Conservation (phyloP, 1,140 invertebrate genomes). For the Pseudomyrmex flavicornis region DNA sequence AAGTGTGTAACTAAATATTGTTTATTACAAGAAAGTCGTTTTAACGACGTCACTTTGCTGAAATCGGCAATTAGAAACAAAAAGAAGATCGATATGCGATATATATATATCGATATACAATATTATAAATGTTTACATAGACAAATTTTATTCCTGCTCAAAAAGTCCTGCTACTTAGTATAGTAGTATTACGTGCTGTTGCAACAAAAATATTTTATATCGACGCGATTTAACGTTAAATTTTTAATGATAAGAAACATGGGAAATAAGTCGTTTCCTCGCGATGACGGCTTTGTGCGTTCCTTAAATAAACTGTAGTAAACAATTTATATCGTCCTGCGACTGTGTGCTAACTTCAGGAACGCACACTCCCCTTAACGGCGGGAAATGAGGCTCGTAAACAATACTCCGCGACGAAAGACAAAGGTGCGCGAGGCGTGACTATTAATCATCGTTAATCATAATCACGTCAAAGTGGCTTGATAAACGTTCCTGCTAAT, state of each 20-base stretch:
- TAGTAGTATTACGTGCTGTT: too few relatives aligned
- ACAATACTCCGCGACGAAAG: slow-evolving; percentile 48
- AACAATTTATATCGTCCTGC: slow-evolving; percentile 6
- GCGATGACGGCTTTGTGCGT: background rate
- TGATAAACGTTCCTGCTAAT: slow-evolving; percentile 61
- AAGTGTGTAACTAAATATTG: too few relatives aligned
- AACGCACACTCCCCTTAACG: slow-evolving; percentile 40
- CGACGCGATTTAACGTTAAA: background rate
- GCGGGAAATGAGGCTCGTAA: slow-evolving; percentile 47
- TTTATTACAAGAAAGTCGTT: too few relatives aligned
- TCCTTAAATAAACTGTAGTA: slow-evolving; percentile 5
- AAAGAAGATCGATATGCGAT: too few relatives aligned
- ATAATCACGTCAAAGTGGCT: slow-evolving; percentile 57
- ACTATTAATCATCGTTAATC: slow-evolving; percentile 60
- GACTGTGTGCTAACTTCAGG: background rate
- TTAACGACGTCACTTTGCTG: too few relatives aligned
- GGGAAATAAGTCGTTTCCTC: background rate
- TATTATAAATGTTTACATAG: too few relatives aligned
- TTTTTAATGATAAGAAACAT: background rate
- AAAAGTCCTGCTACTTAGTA: too few relatives aligned
- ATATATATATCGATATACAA: too few relatives aligned
- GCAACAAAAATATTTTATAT: too few relatives aligned
- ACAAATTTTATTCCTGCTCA: too few relatives aligned
- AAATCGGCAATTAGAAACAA: too few relatives aligned
- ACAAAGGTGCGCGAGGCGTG: slow-evolving; percentile 38